Evolutionary conservation across 2,888 invertebrate genomes (phyloP), one percentile per base, ranked within the genome.

Genomic region (Stenodera caucasica): DNA sequence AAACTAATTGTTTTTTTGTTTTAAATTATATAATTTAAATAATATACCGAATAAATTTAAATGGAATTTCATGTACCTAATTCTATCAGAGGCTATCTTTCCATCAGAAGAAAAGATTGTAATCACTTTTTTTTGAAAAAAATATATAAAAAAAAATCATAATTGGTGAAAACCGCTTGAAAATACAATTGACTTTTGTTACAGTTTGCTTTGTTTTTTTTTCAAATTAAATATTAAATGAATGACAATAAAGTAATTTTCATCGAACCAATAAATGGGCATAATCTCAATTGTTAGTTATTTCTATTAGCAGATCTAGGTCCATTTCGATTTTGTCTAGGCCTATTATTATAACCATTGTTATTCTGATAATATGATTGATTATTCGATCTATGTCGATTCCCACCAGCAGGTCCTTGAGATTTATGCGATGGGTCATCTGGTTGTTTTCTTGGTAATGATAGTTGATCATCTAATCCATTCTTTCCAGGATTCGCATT

Each of bases 351-450:
- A 60, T 76, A 77, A 54, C 76, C 75, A 60, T 77, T 77, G 67
- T 78, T 78, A 67, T 80, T 78, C 61, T 77, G 74, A 60, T 77
- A 78, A 64, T 75, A 79, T 49, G 75, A 72, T 63, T 79, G 78
- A 57, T 70, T 73, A 54, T 66, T 70, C 29, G 70, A 65, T 57
- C 71, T 67, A 14, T 67, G 69, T 23, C 72, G 62, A 52, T 70
- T 70, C 2, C 68, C 66, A 23, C 54, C 58, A 21, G 58, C 53
- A 8, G 54, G 29, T 30, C 58, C 55, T 55, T 73, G 70, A 64
- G 72, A 69, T 55, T 67, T 67, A 30, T 63, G 63, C 51, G 59
- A 50, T 26, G 54, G 53, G 49, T 65, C 68, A 33, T 65, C 66
- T 23, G 81, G 61, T 82, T 81, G 45, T 45, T 45, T 18, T 18